Evolutionary conservation across 2,888 invertebrate genomes (phyloP).

Genomic region (Aphidoletes aphidimyza): DNA sequence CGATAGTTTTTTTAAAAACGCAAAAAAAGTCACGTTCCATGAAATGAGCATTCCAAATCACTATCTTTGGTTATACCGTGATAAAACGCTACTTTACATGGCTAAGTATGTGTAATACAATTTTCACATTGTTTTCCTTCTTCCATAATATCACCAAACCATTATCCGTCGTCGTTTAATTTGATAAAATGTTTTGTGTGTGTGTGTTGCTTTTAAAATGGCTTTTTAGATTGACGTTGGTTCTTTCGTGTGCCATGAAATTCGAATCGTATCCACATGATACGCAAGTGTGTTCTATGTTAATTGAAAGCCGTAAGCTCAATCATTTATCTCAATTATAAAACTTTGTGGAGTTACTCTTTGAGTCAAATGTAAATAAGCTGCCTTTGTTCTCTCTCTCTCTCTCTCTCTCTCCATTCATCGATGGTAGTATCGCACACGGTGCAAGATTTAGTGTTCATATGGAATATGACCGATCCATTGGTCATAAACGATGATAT

Average conservation of each 20-base stretch:
- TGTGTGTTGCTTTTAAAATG: conserved; percentile 20
- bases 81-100: conserved; percentile 92
- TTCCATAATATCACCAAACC: neutral
- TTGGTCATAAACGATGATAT: conserved; percentile 88
- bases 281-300: conserved; percentile 92
- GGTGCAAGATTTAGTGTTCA: conserved; percentile 87
- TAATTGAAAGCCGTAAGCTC: conserved; percentile 92
- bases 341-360: neutral
- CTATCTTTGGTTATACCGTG: conserved; percentile 90
- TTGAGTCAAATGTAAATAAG: neutral
- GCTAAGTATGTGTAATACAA: conserved; percentile 76
- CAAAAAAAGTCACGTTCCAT: conserved; percentile 92
- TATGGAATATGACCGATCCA: conserved; percentile 89
- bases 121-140: conserved; percentile 1
- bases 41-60: conserved; percentile 96
- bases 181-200: conserved; percentile 37
- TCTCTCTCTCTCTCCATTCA: neutral
- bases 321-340: neutral
- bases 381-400: neutral
- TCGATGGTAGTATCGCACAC: conserved; percentile 82
- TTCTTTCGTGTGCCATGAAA: conserved; percentile 93
- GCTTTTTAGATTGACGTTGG: conserved; percentile 78
- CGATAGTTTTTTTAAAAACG: conserved; percentile 93
- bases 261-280: conserved; percentile 94
- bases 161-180: too few relatives aligned